Evolutionary conservation across 1,140 invertebrate species (phyloP).

Genomic region (Drosophila burlai): DNA sequence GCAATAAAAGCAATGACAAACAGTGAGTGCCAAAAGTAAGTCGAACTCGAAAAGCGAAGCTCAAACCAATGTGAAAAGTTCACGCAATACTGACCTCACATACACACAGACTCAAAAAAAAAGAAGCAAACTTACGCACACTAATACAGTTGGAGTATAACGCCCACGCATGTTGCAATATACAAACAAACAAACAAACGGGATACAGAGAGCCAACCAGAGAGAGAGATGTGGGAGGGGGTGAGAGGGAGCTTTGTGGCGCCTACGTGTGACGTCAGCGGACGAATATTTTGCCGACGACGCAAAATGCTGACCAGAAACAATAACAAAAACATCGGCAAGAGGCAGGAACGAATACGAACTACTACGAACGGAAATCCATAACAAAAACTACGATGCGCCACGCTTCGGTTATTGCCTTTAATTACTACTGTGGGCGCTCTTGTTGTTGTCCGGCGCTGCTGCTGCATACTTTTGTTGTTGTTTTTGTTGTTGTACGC

Average conservation of each 20-base stretch:
- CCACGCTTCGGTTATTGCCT: constrained; percentile 80
- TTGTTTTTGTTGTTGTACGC: constrained; percentile 53
- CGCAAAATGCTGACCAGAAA: constrained; percentile 61
- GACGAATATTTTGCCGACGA: constrained; percentile 67
- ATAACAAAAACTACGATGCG: constrained; percentile 71
- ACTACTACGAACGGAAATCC: constrained; percentile 68
- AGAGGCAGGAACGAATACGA: constrained; percentile 9
- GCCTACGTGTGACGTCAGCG: constrained; percentile 70
- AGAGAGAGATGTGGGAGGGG: not conserved
- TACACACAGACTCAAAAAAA: constrained; percentile 16
- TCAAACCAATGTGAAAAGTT: constrained; percentile 57
- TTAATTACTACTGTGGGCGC: constrained; percentile 69
- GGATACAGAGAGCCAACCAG: constrained; percentile 11
- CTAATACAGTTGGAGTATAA: constrained; percentile 50
- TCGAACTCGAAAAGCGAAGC: not conserved
- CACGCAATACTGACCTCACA: constrained; percentile 64
- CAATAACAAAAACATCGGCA: constrained; percentile 12
- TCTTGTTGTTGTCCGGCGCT: constrained; percentile 25
- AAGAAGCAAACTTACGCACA: constrained; percentile 12
- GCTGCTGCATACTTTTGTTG: constrained; percentile 13
- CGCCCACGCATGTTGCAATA: constrained; percentile 70
- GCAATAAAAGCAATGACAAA: constrained; percentile 24
- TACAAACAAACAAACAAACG: constrained; percentile 58
- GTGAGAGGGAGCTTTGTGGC: constrained; percentile 57
- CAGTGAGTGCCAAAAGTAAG: constrained; percentile 22